Base-by-base conservation (phyloP, 1,140 invertebrate genomes). In the Diorhabda sublineata region DNA sequence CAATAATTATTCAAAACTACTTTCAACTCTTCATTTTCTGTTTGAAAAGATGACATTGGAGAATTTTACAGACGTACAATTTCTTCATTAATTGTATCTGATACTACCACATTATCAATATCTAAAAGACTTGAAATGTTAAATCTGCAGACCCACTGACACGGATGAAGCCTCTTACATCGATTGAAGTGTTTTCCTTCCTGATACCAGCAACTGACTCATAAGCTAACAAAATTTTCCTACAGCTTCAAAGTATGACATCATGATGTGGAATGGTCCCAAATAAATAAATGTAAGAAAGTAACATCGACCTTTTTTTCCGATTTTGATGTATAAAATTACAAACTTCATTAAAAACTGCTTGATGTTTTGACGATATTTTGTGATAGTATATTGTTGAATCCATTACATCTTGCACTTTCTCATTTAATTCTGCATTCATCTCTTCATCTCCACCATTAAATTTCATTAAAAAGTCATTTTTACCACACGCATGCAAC, bases 131-230 rank as follows among this genome's bases (percentile, higher is more conserved):
- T 63, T 42, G n/a, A 71, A 71, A 71, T 80, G 78, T 9, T 79
- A 65, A 66, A 75, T 74, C 72, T 75, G 65, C 56, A 81, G 65
- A 6, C 72, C 75, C 56, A 78, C 44, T 9, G 73, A 63, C 26
- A 79, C n/a, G 73, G 76, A 73, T 81, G 76, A 26, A 81, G 68
- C 26, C 26, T 26, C 0, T 26, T 26, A 26, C 26, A 26, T 1
- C 26, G 26, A 26, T 26, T 11, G 26, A 74, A 81, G 68, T 81
- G 75, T 69, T 79, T 80, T n/a, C 78, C 76, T 52, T 58, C 64
- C 8, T 77, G 11, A 69, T 81, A 78, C 76, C 74, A n/a, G 67
- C 74, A 42, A 80, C 60, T n/a, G 79, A 81, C 2, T 78, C 79
- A 64, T 5, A 45, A 43, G 76, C 78, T 41, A 80, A 42, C 26